These are phyloP conservation scores for Albula goreensis DNA, from an alignment of 2,113 vertebrate species.

Conservation along the genomic window DNA sequence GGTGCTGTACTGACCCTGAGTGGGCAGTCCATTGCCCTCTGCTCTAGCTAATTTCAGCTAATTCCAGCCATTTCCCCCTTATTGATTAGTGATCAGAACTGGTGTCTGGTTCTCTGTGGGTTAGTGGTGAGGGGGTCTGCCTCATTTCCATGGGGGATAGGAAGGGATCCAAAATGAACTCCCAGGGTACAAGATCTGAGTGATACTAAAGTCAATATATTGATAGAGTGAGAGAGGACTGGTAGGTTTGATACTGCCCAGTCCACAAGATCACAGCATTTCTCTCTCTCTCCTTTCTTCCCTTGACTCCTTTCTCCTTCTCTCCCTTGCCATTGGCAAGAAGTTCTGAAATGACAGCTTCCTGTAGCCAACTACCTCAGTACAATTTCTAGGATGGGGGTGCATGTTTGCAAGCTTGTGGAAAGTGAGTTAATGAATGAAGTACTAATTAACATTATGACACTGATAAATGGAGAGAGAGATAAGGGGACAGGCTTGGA, in stretches of 20 bases:
- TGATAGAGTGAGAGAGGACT: neutral
- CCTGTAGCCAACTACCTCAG: constrained; percentile 66
- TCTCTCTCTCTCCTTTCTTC: neutral
- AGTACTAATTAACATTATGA: constrained; percentile 93
- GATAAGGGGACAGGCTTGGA: constrained; percentile 84
- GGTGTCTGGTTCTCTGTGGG: constrained; percentile 45
- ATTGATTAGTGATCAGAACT: constrained; percentile 72
- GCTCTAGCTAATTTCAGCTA: constrained; percentile 70
- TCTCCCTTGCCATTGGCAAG: constrained; percentile 45
- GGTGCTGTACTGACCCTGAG: constrained; percentile 57
- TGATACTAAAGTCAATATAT: constrained; percentile 44
- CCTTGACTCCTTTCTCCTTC: constrained; percentile 40
- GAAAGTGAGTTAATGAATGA: constrained; percentile 91
- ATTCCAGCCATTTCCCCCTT: constrained; percentile 69
- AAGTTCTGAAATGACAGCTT: constrained; percentile 46
- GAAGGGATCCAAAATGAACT: constrained; percentile 26
- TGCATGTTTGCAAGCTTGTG: constrained; percentile 71
- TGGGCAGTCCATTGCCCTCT: constrained; percentile 60
- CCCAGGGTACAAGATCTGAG: constrained; percentile 26
- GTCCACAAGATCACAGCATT: neutral
- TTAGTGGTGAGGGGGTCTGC: neutral
- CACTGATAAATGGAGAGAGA: constrained; percentile 92
- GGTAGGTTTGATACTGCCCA: neutral
- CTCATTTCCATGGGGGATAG: neutral
- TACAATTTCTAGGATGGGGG: constrained; percentile 60